Evolutionary conservation across 2,113 vertebrate genomes (phyloP), one percentile per base, ranked within the genome.

Genomic region (Ursus arctos): DNA sequence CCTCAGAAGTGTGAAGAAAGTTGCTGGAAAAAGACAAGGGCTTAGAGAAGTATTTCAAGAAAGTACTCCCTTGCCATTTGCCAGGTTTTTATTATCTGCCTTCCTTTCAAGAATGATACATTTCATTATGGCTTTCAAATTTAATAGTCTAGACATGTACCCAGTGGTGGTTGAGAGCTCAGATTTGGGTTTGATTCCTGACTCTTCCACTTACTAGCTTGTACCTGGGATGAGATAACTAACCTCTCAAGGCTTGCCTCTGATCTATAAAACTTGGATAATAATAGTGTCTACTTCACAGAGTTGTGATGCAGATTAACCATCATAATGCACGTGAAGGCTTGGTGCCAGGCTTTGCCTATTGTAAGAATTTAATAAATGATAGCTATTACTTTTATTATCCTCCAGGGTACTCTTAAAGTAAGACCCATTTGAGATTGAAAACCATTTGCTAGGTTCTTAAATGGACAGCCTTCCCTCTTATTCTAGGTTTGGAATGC

Each of bases 81-180:
- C 76, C 84, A 87, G 76, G 76, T 74, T 57, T 96, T 94, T 92
- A 90, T 94, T 49, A 76, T 92, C 90, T 94, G 57, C 71, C 84
- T 94, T 51, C 12, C 76, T 96, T 86, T 90, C 67, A 67, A 84
- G 88, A 95, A 90, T 84, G 95, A 87, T 94, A 72, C 47, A 86
- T 91, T 94, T 96, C 91, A 92, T 95, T 40, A 90, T 57, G 72
- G 63, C 80, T 95, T 95, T 95, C 87, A 85, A 79, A 90, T 79
- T 69, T 83, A 86, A 80, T 49, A 90, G 84, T 67, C 80, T 83
- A 89, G 74, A 63, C 83, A 74, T 77, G 81, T 88, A 33, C 33
- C 36, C 21, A 76, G 82, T 72, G 51, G 76, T 88, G 74, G 61
- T 24, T 14, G 92, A 92, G 87, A 94, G 59, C 81, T 89, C 69